Evolutionary conservation across 1,140 invertebrate species (phyloP), one percentile per base, ranked within the genome.

Genomic region (Temnothorax curvispinosus): DNA sequence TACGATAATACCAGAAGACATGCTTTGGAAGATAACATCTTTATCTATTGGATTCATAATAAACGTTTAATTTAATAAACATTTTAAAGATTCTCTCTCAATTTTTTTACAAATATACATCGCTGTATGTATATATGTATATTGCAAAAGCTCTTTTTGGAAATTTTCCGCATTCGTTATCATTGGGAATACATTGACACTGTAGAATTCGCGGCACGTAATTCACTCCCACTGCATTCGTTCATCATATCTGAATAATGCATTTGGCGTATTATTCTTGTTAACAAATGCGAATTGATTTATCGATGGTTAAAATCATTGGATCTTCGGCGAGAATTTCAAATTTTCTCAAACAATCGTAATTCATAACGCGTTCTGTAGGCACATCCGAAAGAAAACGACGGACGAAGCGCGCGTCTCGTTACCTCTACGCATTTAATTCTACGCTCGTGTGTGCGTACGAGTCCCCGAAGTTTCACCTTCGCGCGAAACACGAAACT

Each of bases 401-500:
- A 11, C 27, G 44, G 54, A 84, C 13, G 54, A 84, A 38, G 32
- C 52, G 77, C 15, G n/a, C 41, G 15, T 69, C 47, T 81, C 6
- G 47, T 69, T 81, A 38, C 13, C 38, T 72, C 38, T 11, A n/a
- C n/a, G 21, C 58, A 32, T 62, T 27, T 74, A 65, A 78, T 85
- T 85, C n/a, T 56, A 56, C 67, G 4, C 67, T 50, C 38, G 52
- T 38, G 13, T 84, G 54, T 69, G 54, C 52, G 21, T 87, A 56
- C 35, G 54, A 18, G 58, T 62, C 56, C 74, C 74, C 27, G 18
- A 41, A 88, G 81, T 81, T 88, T 86, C 82, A 82, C 84, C 88
- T 89, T 89, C 41, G 77, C 58, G 78, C 74, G 90, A 90, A 91
- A 91, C 78, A 85, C 64, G 90, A 91, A 91, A 90, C 90, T 91